Conservation (phyloP, 35 echinoderm and acorn worm species). For the Nesometra sesokonis region DNA sequence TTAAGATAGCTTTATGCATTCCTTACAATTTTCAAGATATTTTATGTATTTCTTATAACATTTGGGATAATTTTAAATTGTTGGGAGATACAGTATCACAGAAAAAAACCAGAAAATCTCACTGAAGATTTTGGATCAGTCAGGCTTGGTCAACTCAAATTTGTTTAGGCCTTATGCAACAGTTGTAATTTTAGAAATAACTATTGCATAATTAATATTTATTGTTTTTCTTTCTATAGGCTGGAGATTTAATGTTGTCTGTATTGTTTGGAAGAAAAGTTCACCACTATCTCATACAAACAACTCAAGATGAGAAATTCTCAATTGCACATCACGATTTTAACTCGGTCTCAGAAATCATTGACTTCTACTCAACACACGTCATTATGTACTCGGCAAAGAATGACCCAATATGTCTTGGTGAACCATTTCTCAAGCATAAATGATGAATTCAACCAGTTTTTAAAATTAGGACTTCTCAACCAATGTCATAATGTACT, state of each 20-base stretch:
- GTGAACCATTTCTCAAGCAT: constrained; percentile 57
- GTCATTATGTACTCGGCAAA: constrained; percentile 89
- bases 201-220: background rate
- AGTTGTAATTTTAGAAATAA: too few relatives aligned
- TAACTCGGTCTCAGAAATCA: constrained; percentile 67
- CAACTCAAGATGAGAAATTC: constrained; percentile 43
- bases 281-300: constrained; percentile 90
- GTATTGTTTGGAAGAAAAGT: constrained; percentile 79
- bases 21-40: too few relatives aligned
- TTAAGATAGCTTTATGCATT: too few relatives aligned
- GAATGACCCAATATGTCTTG: constrained; percentile 67
- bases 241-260: constrained; percentile 83
- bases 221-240: constrained; percentile 30
- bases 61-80: too few relatives aligned
- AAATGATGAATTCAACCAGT: background rate
- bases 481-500: too few relatives aligned
- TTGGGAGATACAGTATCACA: too few relatives aligned
- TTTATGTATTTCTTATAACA: too few relatives aligned
- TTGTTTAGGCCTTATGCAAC: too few relatives aligned
- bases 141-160: too few relatives aligned
- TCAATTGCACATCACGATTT: constrained; percentile 84
- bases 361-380: constrained; percentile 86
- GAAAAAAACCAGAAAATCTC: too few relatives aligned
- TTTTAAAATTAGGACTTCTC: too few relatives aligned
- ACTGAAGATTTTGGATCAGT: too few relatives aligned